Evolutionary conservation across 2,113 vertebrate species (phyloP).

Genomic region (Notarius lentiginosus): DNA sequence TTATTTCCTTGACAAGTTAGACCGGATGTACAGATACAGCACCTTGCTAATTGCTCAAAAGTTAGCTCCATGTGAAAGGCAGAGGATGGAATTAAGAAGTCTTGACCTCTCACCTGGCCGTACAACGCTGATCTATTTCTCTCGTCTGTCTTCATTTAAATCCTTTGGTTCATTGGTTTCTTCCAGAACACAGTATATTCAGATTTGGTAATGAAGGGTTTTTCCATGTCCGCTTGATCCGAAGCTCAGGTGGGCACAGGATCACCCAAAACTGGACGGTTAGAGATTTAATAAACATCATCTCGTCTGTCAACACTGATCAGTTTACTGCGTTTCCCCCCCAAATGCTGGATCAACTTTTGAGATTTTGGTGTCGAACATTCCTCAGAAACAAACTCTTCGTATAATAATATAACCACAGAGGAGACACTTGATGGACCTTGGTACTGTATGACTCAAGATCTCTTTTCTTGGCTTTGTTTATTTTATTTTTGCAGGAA

Average conservation of each 20-base stretch:
- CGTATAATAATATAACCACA: background rate
- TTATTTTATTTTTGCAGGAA: constrained; percentile 1
- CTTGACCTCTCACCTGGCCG: background rate
- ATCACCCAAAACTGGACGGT: background rate
- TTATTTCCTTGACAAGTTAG: background rate
- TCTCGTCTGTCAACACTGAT: background rate
- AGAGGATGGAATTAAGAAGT: background rate
- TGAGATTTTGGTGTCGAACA: background rate
- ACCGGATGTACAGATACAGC: background rate
- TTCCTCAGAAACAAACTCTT: background rate
- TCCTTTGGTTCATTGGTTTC: background rate
- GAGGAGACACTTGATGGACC: background rate
- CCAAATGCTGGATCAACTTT: background rate
- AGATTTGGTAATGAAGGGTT: background rate
- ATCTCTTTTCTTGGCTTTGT: constrained; percentile 3
- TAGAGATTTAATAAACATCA: background rate
- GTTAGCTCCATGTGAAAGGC: background rate
- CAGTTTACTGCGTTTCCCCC: background rate
- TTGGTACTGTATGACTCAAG: background rate
- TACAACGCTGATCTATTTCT: background rate
- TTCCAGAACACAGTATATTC: background rate
- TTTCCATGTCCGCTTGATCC: background rate
- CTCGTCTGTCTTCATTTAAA: background rate
- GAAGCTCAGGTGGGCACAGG: background rate
- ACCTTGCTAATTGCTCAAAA: too few relatives aligned